Evolutionary conservation across 2,797 vertebrate species (phyloP).

Genomic region (Chromobotia macracanthus): DNA sequence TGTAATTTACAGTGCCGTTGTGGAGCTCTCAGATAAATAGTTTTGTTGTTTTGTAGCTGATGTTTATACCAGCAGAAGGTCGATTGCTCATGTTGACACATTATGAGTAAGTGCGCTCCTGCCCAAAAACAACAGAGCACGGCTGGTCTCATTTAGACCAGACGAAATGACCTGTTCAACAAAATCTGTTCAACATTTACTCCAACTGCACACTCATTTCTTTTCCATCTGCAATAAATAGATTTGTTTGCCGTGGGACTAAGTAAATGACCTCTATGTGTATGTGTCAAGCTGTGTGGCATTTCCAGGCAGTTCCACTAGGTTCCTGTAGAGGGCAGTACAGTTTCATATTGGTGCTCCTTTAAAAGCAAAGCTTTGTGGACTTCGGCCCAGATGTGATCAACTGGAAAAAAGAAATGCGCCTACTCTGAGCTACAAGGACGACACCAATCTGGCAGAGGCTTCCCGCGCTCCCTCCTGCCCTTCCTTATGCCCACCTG

Average conservation of each 20-base stretch:
- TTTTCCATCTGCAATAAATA: slow-evolving; percentile 15
- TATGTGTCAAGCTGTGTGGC: slow-evolving; percentile 9
- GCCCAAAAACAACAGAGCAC: not conserved
- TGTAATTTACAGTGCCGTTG: not conserved
- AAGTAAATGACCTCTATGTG: slow-evolving; percentile 4
- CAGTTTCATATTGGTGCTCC: slow-evolving; percentile 66
- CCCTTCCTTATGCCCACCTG: slow-evolving; percentile 74
- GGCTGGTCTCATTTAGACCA: slow-evolving; percentile 36
- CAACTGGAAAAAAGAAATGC: slow-evolving; percentile 53
- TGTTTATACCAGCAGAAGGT: slow-evolving; percentile 31
- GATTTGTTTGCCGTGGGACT: slow-evolving; percentile 9
- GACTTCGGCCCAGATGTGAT: slow-evolving; percentile 76
- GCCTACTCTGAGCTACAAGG: slow-evolving; percentile 62
- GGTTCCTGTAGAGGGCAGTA: slow-evolving; percentile 76
- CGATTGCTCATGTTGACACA: slow-evolving; percentile 30
- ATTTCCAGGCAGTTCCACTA: slow-evolving; percentile 48
- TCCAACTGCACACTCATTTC: not conserved
- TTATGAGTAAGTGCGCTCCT: slow-evolving; percentile 21
- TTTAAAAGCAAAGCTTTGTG: slow-evolving; percentile 52
- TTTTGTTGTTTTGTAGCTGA: slow-evolving; percentile 17
- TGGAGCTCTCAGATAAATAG: slow-evolving; percentile 11
- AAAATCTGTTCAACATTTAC: slow-evolving; percentile 32
- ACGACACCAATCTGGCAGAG: slow-evolving; percentile 77
- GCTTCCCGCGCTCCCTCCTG: slow-evolving; percentile 51
- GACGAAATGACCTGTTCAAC: slow-evolving; percentile 39